A percentile compares a stretch with the other conserved stretches of the same genome.
phyloP scores from a whole-genome alignment of 1,140 invertebrate genomes.

The Psilanteris sp. region DNA sequence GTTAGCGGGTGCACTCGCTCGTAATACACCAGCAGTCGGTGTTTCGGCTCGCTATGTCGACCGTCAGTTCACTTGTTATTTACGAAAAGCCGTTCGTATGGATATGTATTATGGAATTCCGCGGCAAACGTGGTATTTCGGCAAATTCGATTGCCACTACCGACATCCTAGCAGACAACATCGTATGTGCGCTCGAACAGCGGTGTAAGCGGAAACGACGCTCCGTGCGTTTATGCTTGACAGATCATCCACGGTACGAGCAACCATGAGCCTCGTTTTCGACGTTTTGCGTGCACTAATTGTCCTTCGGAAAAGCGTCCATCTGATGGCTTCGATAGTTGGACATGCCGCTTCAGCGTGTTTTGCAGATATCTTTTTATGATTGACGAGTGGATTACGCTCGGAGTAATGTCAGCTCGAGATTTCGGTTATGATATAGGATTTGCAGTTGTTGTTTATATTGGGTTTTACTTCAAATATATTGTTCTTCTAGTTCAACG shows the following conservation, averaged over 20 bases:
- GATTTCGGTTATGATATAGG: constrained; percentile 22
- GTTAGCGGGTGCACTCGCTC: constrained; percentile 55
- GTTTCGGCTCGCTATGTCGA: constrained; percentile 1
- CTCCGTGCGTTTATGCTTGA: constrained; percentile 26
- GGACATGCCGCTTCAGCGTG: constrained; percentile 19
- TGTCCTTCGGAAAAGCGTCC: background rate
- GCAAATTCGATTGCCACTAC: constrained; percentile 38
- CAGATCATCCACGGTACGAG: constrained; percentile 29
- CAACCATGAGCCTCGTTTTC: constrained; percentile 8
- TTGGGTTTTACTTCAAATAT: constrained; percentile 7
- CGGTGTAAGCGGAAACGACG: constrained; percentile 36
- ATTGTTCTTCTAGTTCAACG: no score
- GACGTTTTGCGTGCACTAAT: constrained; percentile 30
- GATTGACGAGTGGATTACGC: constrained; percentile 24
- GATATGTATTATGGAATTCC: constrained; percentile 33
- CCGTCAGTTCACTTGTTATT: background rate
- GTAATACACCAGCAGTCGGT: constrained; percentile 66
- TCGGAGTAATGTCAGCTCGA: background rate
- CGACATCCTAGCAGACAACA: constrained; percentile 46
- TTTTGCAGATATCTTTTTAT: constrained; percentile 18
- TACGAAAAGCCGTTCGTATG: constrained; percentile 16
- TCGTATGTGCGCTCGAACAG: constrained; percentile 18
- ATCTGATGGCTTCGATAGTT: background rate
- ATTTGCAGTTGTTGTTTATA: constrained; percentile 3
- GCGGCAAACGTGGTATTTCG: constrained; percentile 28